Base-by-base conservation (phyloP, 2,888 invertebrate genomes). In the Gandaritis pyraliata region DNA sequence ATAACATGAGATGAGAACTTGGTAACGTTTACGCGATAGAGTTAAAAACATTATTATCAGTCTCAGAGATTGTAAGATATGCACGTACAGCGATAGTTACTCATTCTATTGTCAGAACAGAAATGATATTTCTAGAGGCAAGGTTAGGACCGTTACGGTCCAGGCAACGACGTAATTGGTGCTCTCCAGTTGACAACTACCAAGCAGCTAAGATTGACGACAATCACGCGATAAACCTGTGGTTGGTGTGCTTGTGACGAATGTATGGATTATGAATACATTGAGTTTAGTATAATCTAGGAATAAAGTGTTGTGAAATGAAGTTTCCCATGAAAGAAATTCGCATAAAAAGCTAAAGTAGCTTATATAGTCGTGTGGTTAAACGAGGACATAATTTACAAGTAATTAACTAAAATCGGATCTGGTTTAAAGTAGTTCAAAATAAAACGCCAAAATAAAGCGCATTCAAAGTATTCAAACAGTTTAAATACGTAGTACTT, bases 221-320 rank as follows among this genome's bases (percentile, higher is more conserved):
- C 85, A 84, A 85, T 83, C 86, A 85, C 81, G 77, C 75, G 84
- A 86, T 86, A 83, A 85, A 79, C 78, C 74, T 65, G 59, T 69
- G 66, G 67, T 70, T 69, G 64, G 65, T 64, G 60, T 39, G 65
- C 50, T 65, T 67, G 69, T 58, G 65, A 66, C 63, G 62, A 66
- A 65, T 61, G 64, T 49, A 46, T 60, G 47, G 23, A 49, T 58
- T 48, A 13, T 46, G 55, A 49, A 58, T 48, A 58, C 47, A 63
- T 55, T 16, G 41, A 38, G 49, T 54, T 15, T 41, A 51, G 36
- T 18, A 15, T 49, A 54, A 58, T 57, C 30, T 47, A 51, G 29
- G 39, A 36, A n/a, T 47, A 51, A 23, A 8, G 38, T 29, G 36
- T 47, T 23, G 36, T 38, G 43, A 50, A 48, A 41, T 29, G 16